These are phyloP conservation scores for Dascillus cervinus DNA, from an alignment of 2,888 invertebrate genomes.

Conservation along the genomic window DNA sequence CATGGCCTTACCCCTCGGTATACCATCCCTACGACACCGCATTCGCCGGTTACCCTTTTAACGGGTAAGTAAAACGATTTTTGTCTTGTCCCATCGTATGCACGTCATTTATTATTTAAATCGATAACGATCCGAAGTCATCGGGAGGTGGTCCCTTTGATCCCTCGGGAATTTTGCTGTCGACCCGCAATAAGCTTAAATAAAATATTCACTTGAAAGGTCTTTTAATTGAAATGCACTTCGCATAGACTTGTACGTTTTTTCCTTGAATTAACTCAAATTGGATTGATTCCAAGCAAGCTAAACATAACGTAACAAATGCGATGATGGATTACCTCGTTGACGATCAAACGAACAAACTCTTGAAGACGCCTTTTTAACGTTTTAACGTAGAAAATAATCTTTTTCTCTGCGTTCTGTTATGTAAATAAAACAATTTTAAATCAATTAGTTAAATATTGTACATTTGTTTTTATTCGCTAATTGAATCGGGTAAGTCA, in stretches of 20 bases:
- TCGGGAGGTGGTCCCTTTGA: conserved; percentile 25
- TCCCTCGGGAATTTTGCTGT: conserved; percentile 22
- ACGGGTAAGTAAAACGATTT: conserved; percentile 69
- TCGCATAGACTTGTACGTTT: no score
- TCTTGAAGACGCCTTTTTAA: conserved; percentile 10
- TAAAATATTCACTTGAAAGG: conserved; percentile 24
- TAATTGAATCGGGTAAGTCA: conserved; percentile 25
- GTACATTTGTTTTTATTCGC: conserved; percentile 6
- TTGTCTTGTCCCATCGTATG: no score
- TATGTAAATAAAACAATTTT: conserved; percentile 1
- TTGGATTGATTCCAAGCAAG: conserved; percentile 17
- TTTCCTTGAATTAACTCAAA: conserved; percentile 17
- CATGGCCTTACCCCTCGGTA: conserved; percentile 86
- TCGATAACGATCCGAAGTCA: conserved; percentile 34
- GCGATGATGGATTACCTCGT: conserved; percentile 19
- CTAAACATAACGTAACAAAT: conserved; percentile 20
- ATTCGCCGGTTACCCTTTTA: conserved; percentile 89
- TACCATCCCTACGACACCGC: conserved; percentile 93
- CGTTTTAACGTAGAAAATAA: no score
- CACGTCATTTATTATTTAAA: conserved; percentile 28
- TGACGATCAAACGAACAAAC: conserved; percentile 18
- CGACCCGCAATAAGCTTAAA: conserved; percentile 27
- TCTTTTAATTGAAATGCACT: conserved; percentile 13
- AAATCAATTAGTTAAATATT: conserved; percentile 14
- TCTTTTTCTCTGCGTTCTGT: neutral